These are phyloP conservation scores for Neodon shergylaensis DNA, from an alignment of 2,113 vertebrate species.

Conservation along the genomic window DNA sequence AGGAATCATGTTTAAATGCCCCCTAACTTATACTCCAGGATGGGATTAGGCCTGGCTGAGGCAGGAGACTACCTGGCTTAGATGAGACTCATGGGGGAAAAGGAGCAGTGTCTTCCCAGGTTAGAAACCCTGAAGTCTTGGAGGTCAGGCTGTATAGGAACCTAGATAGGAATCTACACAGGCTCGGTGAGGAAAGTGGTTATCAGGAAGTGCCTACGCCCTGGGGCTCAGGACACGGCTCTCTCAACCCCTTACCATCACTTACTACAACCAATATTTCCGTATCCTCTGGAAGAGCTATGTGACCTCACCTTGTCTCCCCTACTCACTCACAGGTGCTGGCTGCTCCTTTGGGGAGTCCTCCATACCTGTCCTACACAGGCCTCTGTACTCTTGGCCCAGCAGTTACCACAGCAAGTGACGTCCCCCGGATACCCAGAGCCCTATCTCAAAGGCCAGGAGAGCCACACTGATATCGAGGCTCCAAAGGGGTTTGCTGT, in stretches of 20 bases:
- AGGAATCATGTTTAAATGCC: not conserved
- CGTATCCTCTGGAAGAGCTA: fast-evolving
- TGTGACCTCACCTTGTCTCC: not conserved
- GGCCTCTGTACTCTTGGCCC: constrained; percentile 55
- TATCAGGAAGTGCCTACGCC: not conserved
- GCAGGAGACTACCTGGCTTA: not conserved
- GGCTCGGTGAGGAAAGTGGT: not conserved
- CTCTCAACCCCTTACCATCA: not conserved
- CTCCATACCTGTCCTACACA: constrained; percentile 32
- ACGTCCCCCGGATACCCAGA: constrained; percentile 58
- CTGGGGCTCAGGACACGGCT: not conserved
- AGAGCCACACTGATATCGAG: constrained; percentile 40
- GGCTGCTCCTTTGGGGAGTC: constrained; percentile 70
- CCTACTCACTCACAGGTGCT: constrained; percentile 39
- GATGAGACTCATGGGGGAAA: not conserved
- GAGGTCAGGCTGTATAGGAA: not conserved
- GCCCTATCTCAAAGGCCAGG: constrained; percentile 56
- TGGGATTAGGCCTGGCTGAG: not conserved
- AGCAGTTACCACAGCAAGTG: constrained; percentile 55
- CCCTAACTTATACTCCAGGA: not conserved
- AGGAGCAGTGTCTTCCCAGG: not conserved
- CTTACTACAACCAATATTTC: not conserved
- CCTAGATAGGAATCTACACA: no score
- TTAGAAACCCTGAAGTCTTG: not conserved
- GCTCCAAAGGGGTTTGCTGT: constrained; percentile 69